Percentiles rank a stretch among this genome's conserved stretches.
These are phyloP conservation scores for Gallinago stenura DNA, from an alignment of 2,797 vertebrate genomes.

Conservation along the genomic window DNA sequence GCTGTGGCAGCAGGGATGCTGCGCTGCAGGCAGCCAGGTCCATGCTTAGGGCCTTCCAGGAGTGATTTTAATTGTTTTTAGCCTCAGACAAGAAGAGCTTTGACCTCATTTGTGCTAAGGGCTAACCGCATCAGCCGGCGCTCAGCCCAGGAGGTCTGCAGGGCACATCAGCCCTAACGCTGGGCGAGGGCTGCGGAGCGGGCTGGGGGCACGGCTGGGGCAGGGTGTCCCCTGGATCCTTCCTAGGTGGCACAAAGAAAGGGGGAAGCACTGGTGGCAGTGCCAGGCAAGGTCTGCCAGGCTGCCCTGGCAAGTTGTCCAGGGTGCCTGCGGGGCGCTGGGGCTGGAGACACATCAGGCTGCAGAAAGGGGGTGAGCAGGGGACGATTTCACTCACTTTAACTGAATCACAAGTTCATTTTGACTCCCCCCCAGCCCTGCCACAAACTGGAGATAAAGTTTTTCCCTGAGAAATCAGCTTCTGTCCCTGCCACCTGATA, in stretches of 20 bases:
- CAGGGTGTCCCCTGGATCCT: neutral
- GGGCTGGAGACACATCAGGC: neutral
- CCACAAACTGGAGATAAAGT: neutral
- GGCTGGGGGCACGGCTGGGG: neutral
- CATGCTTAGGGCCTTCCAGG: neutral
- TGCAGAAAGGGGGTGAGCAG: neutral
- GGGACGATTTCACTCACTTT: neutral
- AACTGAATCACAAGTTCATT: neutral
- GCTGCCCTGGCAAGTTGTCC: neutral
- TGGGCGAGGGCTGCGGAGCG: accelerated
- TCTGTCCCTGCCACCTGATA: neutral
- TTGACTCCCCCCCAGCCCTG: accelerated
- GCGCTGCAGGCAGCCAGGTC: neutral
- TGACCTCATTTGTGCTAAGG: neutral
- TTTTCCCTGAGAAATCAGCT: neutral
- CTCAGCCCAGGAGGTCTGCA: neutral
- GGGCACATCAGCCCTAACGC: accelerated
- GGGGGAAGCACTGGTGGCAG: neutral
- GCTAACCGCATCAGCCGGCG: neutral
- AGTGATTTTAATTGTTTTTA: neutral
- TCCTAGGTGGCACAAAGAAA: neutral
- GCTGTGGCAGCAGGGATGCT: neutral
- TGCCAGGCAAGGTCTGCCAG: neutral
- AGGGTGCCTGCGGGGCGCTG: neutral
- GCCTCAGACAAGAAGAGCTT: neutral